A percentile compares a stretch with the other conserved stretches of the same genome.
phyloP scores from a whole-genome alignment of 2,113 vertebrate genomes.

The Laticauda colubrina region DNA sequence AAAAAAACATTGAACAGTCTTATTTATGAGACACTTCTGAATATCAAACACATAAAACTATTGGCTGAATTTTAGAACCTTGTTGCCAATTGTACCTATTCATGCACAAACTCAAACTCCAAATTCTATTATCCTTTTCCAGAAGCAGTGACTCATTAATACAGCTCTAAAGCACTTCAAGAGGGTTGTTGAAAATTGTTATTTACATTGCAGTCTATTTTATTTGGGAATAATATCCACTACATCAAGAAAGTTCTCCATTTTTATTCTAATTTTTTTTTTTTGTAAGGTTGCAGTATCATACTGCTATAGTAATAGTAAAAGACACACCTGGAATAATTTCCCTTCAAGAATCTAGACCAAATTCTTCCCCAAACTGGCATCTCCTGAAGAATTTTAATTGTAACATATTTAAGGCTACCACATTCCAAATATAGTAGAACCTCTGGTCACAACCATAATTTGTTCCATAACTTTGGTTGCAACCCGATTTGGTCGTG shows the following conservation, averaged over 20 bases:
- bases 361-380: background rate
- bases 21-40: background rate
- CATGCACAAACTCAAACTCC: background rate
- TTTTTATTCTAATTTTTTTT: background rate
- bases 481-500: too few relatives aligned
- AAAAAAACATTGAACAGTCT: background rate
- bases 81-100: background rate
- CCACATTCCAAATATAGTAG: background rate
- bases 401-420: background rate
- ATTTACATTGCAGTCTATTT: background rate
- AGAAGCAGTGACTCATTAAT: background rate
- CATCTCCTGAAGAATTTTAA: background rate
- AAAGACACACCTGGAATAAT: background rate
- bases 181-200: background rate
- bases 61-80: background rate
- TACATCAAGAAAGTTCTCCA: background rate
- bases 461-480: too few relatives aligned
- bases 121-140: background rate
- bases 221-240: background rate
- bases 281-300: background rate
- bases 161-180: background rate
- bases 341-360: background rate
- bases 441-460: too few relatives aligned
- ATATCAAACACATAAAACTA: background rate
- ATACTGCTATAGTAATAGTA: background rate